Percentiles rank a stretch among this genome's conserved stretches.
These are phyloP conservation scores for Micronisus gabar DNA, from an alignment of 2,113 vertebrate species.

Conservation along the genomic window DNA sequence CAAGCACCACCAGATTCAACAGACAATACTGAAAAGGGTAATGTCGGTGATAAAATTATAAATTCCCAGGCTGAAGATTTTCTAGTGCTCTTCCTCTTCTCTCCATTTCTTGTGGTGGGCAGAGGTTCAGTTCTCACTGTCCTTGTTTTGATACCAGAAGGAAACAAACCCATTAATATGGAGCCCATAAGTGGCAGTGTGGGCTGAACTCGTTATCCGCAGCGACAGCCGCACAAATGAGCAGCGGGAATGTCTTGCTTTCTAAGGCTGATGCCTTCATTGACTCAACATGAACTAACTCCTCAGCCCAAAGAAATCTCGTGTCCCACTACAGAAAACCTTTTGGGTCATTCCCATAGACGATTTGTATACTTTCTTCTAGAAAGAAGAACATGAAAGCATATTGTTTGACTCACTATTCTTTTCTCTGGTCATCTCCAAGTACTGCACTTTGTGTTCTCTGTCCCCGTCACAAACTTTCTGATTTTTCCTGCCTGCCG, in stretches of 20 bases:
- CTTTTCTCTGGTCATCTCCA: background rate
- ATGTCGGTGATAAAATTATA: fast-evolving
- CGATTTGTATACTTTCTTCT: background rate
- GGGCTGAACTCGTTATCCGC: background rate
- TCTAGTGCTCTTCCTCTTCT: background rate
- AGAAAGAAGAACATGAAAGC: fast-evolving
- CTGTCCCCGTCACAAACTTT: background rate
- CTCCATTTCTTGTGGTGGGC: background rate
- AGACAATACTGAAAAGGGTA: fast-evolving
- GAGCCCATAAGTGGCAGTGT: background rate
- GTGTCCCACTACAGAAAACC: background rate
- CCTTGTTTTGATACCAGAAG: background rate
- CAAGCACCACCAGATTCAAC: background rate
- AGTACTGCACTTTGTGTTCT: background rate
- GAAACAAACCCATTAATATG: background rate
- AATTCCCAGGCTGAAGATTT: background rate
- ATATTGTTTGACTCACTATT: fast-evolving
- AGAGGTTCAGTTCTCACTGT: background rate
- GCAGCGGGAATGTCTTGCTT: background rate
- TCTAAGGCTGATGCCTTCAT: background rate
- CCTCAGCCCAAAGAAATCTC: background rate
- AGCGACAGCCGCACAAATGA: background rate
- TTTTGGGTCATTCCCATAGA: background rate
- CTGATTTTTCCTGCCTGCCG: background rate
- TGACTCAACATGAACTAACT: background rate